phyloP scores from a whole-genome alignment of 2,113 vertebrate species.

The Campylomormyrus tamandua region DNA sequence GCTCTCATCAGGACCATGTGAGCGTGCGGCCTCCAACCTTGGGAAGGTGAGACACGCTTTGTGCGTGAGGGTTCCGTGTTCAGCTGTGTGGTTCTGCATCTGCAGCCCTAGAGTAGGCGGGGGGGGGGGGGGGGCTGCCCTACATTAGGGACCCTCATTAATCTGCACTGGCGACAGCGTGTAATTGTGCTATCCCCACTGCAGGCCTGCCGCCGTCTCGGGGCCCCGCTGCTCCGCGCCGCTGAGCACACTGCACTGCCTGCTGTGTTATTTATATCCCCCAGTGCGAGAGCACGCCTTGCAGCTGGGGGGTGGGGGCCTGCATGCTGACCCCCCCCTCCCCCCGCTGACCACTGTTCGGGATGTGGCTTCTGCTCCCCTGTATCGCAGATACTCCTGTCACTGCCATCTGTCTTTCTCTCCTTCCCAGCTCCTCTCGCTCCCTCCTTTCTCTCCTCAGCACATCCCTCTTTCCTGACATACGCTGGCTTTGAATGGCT shows the following conservation, averaged over 20 bases:
- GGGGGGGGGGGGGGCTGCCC: neutral
- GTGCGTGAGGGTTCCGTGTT: neutral
- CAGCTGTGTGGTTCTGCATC: neutral
- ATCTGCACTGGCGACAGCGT: slow-evolving; percentile 13
- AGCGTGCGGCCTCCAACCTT: neutral
- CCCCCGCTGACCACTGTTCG: neutral
- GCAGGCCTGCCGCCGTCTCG: neutral
- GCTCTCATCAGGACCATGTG: neutral
- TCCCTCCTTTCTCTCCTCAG: neutral
- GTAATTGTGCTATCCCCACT: slow-evolving; percentile 19
- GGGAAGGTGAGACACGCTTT: neutral
- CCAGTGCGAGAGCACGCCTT: neutral
- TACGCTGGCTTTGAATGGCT: neutral
- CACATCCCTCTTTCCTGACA: neutral
- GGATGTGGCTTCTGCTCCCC: neutral
- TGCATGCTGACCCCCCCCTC: neutral
- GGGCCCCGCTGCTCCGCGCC: neutral
- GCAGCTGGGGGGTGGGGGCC: neutral
- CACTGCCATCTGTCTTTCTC: neutral
- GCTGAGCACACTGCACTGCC: neutral
- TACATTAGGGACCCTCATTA: slow-evolving; percentile 20
- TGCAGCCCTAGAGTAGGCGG: neutral
- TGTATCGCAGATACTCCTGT: neutral
- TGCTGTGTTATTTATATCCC: slow-evolving; percentile 9
- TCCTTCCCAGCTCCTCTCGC: neutral